Conservation (phyloP, 2,113 vertebrate genomes). For the Synchiropus splendidus region DNA sequence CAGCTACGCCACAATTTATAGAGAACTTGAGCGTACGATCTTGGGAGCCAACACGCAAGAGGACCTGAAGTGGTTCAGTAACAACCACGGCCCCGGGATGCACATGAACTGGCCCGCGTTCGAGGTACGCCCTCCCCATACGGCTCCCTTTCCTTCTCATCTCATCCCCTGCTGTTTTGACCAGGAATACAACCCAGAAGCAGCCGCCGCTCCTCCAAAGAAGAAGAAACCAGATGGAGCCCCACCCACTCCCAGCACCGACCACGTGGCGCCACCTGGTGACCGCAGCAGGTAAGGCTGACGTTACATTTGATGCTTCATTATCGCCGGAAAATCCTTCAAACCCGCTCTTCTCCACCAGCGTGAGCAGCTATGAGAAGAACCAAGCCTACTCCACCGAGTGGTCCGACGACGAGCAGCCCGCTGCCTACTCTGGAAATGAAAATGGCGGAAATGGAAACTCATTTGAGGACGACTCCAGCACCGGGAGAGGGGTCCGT, state of each 20-base stretch:
- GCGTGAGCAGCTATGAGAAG: constrained; percentile 91
- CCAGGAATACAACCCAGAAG: constrained; percentile 94
- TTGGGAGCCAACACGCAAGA: constrained; percentile 84
- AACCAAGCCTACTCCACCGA: constrained; percentile 85
- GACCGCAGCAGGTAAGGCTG: constrained; percentile 85
- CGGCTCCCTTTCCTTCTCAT: background rate
- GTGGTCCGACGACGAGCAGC: constrained; percentile 93
- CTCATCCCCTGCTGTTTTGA: constrained; percentile 3
- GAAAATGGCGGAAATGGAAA: constrained; percentile 87
- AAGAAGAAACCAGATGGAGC: constrained; percentile 86
- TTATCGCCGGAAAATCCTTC: too few species aligned
- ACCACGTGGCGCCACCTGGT: constrained; percentile 76
- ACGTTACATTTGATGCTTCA: too few species aligned
- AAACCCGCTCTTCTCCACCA: constrained; percentile 22
- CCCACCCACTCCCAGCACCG: constrained; percentile 68
- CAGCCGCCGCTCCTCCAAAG: constrained; percentile 77
- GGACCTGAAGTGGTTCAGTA: constrained; percentile 97
- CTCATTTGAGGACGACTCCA: constrained; percentile 84
- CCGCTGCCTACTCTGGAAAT: constrained; percentile 70
- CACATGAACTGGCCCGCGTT: constrained; percentile 97
- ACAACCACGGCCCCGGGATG: constrained; percentile 87
- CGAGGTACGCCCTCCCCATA: constrained; percentile 65
- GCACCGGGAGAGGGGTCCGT: constrained; percentile 64
- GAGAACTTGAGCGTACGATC: constrained; percentile 89
- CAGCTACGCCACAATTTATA: constrained; percentile 87